A percentile compares a stretch with the other conserved stretches of the same genome.
These are phyloP conservation scores for Alethe castanea DNA, from an alignment of 2,113 vertebrate species.

Conservation along the genomic window DNA sequence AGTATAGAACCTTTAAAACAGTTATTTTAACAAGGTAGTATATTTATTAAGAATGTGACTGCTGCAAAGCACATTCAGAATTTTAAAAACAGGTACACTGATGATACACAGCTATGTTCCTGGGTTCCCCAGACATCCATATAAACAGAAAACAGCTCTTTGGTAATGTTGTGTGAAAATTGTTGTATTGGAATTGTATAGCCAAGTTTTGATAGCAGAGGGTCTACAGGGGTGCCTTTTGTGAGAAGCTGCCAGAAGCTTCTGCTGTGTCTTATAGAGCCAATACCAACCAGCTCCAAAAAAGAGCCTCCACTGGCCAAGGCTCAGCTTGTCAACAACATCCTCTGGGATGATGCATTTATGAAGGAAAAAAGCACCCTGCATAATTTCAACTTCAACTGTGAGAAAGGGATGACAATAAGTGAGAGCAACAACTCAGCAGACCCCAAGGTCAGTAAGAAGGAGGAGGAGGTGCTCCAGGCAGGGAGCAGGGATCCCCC, in stretches of 20 bases:
- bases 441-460: rapidly evolving
- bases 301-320: background rate
- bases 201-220: background rate
- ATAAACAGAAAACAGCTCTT: background rate
- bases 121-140: background rate
- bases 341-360: background rate
- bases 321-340: background rate
- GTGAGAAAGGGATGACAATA: background rate
- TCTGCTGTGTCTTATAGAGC: background rate
- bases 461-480: background rate
- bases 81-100: background rate
- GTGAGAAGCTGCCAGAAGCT: background rate
- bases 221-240: background rate
- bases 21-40: background rate
- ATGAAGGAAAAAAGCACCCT: background rate
- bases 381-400: background rate
- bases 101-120: background rate
- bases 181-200: background rate
- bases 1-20: background rate
- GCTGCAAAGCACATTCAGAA: background rate
- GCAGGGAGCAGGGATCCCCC: rapidly evolving
- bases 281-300: background rate
- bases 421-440: background rate
- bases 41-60: background rate
- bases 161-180: background rate